These are phyloP conservation scores for Mayetiola destructor DNA, from an alignment of 2,888 invertebrate species.

Conservation along the genomic window DNA sequence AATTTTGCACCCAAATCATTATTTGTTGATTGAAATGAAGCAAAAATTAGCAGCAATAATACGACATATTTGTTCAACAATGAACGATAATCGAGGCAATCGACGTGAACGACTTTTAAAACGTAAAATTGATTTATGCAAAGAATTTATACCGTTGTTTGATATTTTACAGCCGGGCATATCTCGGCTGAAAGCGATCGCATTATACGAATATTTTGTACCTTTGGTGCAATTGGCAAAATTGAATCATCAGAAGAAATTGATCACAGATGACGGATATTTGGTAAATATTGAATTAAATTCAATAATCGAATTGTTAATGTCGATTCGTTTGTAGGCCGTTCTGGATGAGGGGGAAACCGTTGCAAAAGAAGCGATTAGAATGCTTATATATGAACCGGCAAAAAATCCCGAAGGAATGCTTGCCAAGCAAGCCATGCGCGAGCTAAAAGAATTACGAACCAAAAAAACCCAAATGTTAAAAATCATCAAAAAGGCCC, in stretches of 20 bases:
- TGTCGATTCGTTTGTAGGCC: slow-evolving; percentile 20
- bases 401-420: slow-evolving; percentile 55
- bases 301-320: neutral
- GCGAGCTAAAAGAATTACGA: slow-evolving; percentile 45
- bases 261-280: slow-evolving; percentile 42
- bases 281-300: slow-evolving; percentile 33
- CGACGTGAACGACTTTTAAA: slow-evolving; percentile 42
- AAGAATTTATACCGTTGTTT: slow-evolving; percentile 47
- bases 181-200: slow-evolving; percentile 43
- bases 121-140: slow-evolving; percentile 50
- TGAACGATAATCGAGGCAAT: slow-evolving; percentile 32
- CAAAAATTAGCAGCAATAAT: slow-evolving; percentile 50
- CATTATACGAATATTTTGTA: slow-evolving; percentile 59
- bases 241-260: slow-evolving; percentile 43
- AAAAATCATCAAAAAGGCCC: neutral
- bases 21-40: slow-evolving; percentile 50
- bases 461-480: slow-evolving; percentile 21
- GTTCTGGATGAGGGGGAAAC: slow-evolving; percentile 36
- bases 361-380: slow-evolving; percentile 45
- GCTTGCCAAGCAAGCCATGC: slow-evolving; percentile 50
- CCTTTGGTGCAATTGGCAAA: slow-evolving; percentile 50
- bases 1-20: slow-evolving; percentile 51
- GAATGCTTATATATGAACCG: slow-evolving; percentile 57
- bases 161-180: slow-evolving; percentile 46
- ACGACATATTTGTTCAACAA: slow-evolving; percentile 30